A percentile compares a stretch with the other conserved stretches of the same genome.
Evolutionary conservation across 2,113 vertebrate genomes (phyloP).

Genomic region (Pseudorectes ferrugineus): DNA sequence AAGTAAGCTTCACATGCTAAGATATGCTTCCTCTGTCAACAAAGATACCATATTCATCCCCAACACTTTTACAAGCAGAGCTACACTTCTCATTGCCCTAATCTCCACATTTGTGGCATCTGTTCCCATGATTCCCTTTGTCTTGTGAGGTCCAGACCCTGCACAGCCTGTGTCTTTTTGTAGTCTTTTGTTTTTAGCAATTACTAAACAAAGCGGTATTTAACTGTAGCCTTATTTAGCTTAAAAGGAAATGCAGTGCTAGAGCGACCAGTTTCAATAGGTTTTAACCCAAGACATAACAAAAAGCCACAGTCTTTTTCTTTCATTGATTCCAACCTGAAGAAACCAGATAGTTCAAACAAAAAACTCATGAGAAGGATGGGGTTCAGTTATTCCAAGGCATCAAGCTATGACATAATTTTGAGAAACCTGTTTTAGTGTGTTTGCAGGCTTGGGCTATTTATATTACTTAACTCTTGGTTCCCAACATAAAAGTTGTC

Average conservation of each 20-base stretch:
- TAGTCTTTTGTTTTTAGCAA: conserved; percentile 27
- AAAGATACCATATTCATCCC: background rate
- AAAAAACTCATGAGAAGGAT: background rate
- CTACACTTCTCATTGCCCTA: background rate
- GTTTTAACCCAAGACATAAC: background rate
- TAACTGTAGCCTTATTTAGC: conserved; percentile 14
- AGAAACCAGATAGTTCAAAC: background rate
- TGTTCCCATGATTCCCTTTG: background rate
- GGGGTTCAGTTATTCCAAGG: background rate
- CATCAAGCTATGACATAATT: background rate
- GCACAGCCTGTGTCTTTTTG: background rate
- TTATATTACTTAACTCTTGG: background rate
- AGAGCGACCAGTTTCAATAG: background rate
- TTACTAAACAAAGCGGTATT: conserved; percentile 15
- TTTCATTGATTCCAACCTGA: background rate
- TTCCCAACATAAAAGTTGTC: background rate
- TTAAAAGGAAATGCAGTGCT: background rate
- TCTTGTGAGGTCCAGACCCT: background rate
- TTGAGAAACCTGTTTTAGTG: background rate
- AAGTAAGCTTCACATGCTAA: background rate
- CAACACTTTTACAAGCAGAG: background rate
- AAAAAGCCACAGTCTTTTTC: background rate
- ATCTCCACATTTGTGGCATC: background rate
- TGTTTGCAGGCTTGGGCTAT: background rate
- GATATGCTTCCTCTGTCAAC: background rate